phyloP scores from a whole-genome alignment of 2,888 invertebrate species.

The Netelia virgata region DNA sequence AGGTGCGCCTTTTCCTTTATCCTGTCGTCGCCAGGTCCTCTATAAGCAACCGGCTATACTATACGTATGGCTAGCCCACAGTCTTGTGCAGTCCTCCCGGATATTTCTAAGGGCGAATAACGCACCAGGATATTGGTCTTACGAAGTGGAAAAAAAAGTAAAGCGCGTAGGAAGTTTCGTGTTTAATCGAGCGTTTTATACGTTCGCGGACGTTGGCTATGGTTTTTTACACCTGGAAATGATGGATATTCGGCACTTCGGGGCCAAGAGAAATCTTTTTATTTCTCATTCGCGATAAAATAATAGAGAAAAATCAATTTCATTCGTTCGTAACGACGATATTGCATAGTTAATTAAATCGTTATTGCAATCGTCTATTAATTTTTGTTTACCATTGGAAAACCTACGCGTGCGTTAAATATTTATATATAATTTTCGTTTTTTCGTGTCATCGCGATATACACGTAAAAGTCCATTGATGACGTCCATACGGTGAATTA shows the following conservation, averaged over 20 bases:
- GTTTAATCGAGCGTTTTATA: conserved; percentile 34
- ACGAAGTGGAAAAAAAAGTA: conserved; percentile 6
- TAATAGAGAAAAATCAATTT: background rate
- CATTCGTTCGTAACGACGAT: background rate
- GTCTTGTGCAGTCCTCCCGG: conserved; percentile 14
- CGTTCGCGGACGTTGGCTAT: conserved; percentile 19
- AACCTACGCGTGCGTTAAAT: too few species aligned
- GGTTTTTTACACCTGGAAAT: conserved; percentile 41
- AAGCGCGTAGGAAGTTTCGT: conserved; percentile 34
- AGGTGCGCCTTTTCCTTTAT: conserved; percentile 78
- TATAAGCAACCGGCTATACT: conserved; percentile 2
- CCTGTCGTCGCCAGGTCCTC: conserved; percentile 78
- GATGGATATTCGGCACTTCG: conserved; percentile 23
- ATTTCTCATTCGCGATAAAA: background rate
- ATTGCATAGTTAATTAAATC: too few species aligned
- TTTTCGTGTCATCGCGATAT: background rate
- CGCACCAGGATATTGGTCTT: conserved; percentile 34
- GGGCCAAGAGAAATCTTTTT: background rate
- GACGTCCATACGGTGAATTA: conserved; percentile 49
- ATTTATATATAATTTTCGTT: background rate
- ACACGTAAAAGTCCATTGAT: conserved; percentile 45
- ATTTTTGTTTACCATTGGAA: too few species aligned
- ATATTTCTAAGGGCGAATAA: conserved; percentile 34
- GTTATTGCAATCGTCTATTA: too few species aligned
- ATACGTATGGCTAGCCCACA: background rate